Evolutionary conservation across 2,797 vertebrate species (phyloP).

Genomic region (Hylomyscus alleni): DNA sequence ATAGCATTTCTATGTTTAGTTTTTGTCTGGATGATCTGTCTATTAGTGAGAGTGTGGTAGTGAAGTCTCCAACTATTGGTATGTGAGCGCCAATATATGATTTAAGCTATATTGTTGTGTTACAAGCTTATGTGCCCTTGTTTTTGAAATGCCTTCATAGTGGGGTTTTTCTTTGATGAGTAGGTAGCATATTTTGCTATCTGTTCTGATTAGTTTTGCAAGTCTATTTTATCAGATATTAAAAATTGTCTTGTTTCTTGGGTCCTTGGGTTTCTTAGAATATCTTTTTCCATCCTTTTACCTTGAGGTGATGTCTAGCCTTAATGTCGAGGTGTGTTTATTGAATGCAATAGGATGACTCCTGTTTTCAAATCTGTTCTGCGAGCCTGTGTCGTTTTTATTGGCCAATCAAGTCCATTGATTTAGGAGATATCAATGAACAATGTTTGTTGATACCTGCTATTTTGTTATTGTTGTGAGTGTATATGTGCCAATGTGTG

Average conservation of each 20-base stretch:
- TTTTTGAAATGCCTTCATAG: neutral
- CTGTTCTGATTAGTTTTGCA: neutral
- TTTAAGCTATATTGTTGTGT: neutral
- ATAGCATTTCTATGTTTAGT: neutral
- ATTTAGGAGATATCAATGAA: neutral
- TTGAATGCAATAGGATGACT: neutral
- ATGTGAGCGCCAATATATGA: neutral
- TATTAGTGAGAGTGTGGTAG: neutral
- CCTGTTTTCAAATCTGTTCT: neutral
- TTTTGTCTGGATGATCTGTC: neutral
- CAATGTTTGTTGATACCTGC: neutral
- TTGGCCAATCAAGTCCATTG: neutral
- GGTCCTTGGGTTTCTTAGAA: neutral
- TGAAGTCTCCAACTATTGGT: neutral
- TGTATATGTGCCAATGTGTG: neutral
- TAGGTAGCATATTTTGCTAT: neutral
- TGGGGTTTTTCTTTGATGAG: neutral
- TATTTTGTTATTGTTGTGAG: neutral
- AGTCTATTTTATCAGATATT: neutral
- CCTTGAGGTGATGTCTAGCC: neutral
- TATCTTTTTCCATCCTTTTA: neutral
- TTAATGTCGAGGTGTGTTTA: neutral
- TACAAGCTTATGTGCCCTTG: neutral
- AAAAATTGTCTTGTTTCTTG: neutral
- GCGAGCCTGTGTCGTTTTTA: neutral